phyloP scores from a whole-genome alignment of 2,113 vertebrate species.

The Vulpes ferrilata region DNA sequence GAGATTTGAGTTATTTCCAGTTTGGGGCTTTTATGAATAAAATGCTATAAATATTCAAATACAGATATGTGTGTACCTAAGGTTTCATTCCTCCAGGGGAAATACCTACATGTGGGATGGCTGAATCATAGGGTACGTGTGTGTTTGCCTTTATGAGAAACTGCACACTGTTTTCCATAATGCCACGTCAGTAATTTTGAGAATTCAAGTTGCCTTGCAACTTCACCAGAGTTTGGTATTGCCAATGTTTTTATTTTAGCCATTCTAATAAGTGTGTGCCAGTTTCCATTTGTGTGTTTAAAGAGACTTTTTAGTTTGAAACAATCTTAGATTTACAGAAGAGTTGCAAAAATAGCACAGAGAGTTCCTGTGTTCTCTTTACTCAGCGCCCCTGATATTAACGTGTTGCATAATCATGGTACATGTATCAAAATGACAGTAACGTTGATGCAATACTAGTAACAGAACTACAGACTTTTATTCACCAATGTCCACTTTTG shows the following conservation, averaged over 20 bases:
- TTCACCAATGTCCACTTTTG: background rate
- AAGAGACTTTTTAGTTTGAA: background rate
- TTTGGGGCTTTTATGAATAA: background rate
- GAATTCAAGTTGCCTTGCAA: background rate
- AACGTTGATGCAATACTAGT: background rate
- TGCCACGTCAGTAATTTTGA: background rate
- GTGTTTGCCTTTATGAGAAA: background rate
- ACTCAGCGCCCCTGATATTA: background rate
- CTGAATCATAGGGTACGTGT: background rate
- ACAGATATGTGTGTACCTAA: background rate
- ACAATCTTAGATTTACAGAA: background rate
- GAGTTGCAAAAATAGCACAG: background rate
- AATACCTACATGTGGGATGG: background rate
- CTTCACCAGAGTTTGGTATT: background rate
- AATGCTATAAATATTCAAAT: background rate
- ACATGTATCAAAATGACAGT: background rate
- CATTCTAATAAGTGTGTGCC: background rate
- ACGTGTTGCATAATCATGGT: background rate
- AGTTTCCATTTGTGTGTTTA: background rate
- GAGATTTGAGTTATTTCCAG: background rate
- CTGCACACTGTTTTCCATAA: background rate
- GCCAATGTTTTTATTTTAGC: background rate
- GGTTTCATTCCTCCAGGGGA: background rate
- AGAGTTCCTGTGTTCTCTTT: background rate
- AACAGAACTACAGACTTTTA: background rate